Evolutionary conservation across 2,888 invertebrate species (phyloP).

Genomic region (Tricholauxania praeusta): DNA sequence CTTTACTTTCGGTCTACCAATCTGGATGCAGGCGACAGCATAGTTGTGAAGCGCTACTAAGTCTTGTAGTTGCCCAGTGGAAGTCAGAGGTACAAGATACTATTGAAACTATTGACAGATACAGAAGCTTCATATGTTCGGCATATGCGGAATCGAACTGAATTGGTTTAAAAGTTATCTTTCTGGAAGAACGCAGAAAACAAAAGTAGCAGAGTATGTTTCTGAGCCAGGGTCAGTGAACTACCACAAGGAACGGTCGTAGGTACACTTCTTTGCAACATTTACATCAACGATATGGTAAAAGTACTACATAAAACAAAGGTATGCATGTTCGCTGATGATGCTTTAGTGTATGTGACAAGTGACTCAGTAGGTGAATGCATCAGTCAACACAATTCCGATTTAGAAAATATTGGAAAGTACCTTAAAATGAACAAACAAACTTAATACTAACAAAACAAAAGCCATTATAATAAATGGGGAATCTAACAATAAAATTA

Average conservation of each 20-base stretch:
- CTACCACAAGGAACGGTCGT: neutral
- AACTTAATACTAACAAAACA: neutral
- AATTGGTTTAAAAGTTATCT: no score
- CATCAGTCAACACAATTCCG: neutral
- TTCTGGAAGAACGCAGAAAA: neutral
- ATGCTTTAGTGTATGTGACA: neutral
- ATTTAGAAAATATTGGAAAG: neutral
- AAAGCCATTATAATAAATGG: neutral
- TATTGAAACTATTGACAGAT: no score
- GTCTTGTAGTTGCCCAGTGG: no score
- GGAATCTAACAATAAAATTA: neutral
- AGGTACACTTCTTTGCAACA: neutral
- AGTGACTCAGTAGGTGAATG: neutral
- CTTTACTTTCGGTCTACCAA: no score
- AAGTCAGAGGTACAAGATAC: no score
- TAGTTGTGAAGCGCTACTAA: no score
- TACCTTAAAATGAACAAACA: neutral
- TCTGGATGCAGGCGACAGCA: no score
- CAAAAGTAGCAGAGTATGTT: constrained; percentile 5
- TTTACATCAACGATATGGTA: neutral
- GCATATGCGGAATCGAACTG: no score
- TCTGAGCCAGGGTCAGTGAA: neutral
- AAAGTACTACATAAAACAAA: neutral
- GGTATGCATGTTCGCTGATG: neutral
- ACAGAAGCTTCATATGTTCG: no score